phyloP scores from a whole-genome alignment of 2,888 invertebrate species.

The Dryococelus australis region DNA sequence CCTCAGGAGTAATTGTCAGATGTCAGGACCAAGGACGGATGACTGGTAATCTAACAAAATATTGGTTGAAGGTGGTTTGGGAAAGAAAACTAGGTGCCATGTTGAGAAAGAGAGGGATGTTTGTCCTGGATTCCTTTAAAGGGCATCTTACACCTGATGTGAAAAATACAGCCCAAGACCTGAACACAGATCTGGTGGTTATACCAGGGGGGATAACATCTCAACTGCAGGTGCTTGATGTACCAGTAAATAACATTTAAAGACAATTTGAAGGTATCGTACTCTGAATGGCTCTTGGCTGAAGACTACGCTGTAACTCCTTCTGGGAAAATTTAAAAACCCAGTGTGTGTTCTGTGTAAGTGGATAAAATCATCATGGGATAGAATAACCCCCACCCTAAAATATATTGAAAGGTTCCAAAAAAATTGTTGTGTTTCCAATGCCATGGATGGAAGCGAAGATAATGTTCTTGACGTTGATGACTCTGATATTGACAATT shows the following conservation, averaged over 20 bases:
- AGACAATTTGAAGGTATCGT: neutral
- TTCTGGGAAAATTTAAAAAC: neutral
- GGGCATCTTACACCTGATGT: neutral
- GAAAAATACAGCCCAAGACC: neutral
- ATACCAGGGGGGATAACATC: neutral
- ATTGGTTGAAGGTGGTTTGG: neutral
- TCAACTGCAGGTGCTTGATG: neutral
- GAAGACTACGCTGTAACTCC: neutral
- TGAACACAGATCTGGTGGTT: slow-evolving; percentile 4
- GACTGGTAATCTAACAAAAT: neutral
- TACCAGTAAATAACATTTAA: neutral
- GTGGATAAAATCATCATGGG: neutral
- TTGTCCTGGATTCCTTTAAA: neutral
- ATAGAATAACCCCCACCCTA: neutral
- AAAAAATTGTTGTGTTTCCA: neutral
- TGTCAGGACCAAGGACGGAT: neutral
- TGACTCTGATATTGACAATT: neutral
- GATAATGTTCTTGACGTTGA: neutral
- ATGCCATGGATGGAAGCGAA: neutral
- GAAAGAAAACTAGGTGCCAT: neutral
- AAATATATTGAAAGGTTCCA: neutral
- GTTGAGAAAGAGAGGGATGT: neutral
- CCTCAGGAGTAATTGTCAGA: neutral
- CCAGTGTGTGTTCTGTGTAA: neutral
- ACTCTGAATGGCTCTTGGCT: neutral